phyloP scores from a whole-genome alignment of 2,113 vertebrate genomes.

The Crotalus tigris region DNA sequence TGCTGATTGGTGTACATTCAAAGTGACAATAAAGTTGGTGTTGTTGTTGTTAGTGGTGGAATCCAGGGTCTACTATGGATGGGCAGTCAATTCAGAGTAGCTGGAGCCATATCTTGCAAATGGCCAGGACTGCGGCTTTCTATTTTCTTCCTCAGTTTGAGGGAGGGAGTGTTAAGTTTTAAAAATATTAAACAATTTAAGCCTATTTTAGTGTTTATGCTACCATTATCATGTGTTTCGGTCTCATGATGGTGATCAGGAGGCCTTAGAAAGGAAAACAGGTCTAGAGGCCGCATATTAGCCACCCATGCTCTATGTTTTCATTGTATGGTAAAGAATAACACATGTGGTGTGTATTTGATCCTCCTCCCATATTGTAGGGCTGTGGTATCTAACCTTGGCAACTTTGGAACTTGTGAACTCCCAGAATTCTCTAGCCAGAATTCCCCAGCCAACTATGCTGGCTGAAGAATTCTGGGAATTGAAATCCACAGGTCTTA shows the following conservation, averaged over 20 bases:
- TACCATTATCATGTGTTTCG: not conserved
- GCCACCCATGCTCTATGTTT: not conserved
- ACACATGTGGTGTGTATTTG: not conserved
- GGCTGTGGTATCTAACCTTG: not conserved
- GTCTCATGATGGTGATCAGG: not conserved
- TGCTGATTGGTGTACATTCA: too few relatives aligned
- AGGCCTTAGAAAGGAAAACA: not conserved
- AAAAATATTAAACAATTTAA: not conserved
- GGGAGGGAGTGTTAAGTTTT: not conserved
- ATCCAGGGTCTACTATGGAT: not conserved
- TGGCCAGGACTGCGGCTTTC: not conserved
- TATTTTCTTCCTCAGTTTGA: not conserved
- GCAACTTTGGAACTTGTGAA: not conserved
- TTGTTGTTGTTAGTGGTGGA: too few relatives aligned
- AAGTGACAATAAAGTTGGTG: too few relatives aligned
- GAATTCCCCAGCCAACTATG: not conserved
- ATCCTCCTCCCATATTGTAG: not conserved
- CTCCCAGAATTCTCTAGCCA: not conserved
- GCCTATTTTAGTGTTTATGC: not conserved
- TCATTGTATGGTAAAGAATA: not conserved
- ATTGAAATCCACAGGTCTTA: not conserved
- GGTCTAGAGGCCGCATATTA: not conserved
- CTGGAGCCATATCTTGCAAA: not conserved
- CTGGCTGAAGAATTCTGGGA: too few relatives aligned
- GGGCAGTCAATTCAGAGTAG: not conserved